A percentile compares a stretch with the other conserved stretches of the same genome.
phyloP scores from a whole-genome alignment of 2,888 invertebrate genomes.

The Xestia sexstrigata region DNA sequence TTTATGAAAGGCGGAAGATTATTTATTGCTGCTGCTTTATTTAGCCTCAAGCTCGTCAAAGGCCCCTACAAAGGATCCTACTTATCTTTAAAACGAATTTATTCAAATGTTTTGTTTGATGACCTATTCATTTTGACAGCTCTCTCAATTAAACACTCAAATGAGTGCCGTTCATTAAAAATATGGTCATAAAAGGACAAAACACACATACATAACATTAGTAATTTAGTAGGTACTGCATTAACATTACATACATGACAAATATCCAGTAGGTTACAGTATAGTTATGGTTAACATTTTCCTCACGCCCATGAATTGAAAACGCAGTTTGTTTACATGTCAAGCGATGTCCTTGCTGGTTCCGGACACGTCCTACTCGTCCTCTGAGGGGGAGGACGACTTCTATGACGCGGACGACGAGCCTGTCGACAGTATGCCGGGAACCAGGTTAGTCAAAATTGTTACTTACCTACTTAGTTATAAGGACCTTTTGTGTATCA shows the following conservation, averaged over 20 bases:
- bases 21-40: too few relatives aligned
- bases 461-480: too few relatives aligned
- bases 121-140: too few relatives aligned
- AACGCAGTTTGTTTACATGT: constrained; percentile 70
- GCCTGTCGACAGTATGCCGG: constrained; percentile 74
- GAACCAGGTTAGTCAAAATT: constrained; percentile 79
- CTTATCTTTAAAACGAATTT: too few relatives aligned
- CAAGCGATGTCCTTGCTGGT: constrained; percentile 92
- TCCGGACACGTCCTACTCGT: constrained; percentile 98
- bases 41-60: too few relatives aligned
- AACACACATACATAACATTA: neutral
- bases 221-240: neutral
- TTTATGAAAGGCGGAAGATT: too few relatives aligned
- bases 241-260: neutral
- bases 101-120: too few relatives aligned
- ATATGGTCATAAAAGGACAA: neutral
- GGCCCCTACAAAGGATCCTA: too few relatives aligned
- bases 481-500: too few relatives aligned
- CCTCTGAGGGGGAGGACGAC: constrained; percentile 98
- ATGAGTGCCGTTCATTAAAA: neutral
- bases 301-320: constrained; percentile 19
- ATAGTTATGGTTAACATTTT: neutral
- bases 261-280: neutral
- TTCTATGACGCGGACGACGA: constrained; percentile 98
- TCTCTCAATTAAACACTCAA: neutral